phyloP scores from a whole-genome alignment of 2,113 vertebrate species.

The Esox niger region DNA sequence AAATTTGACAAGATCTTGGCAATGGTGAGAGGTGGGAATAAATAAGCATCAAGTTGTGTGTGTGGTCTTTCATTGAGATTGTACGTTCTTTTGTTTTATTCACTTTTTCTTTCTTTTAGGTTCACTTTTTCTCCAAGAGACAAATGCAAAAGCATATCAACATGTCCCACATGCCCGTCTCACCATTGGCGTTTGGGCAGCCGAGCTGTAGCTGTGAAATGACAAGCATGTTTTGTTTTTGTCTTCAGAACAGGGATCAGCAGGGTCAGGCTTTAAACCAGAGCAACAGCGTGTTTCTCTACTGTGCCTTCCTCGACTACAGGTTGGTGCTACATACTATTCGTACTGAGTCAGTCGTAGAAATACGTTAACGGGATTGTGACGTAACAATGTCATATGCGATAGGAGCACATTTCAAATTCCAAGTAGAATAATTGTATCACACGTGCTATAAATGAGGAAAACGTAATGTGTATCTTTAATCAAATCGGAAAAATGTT shows the following conservation, averaged over 20 bases:
- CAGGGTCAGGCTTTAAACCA: constrained; percentile 74
- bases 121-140: no score
- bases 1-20: no score
- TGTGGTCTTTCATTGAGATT: no score
- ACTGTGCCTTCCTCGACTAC: constrained; percentile 93
- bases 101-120: no score
- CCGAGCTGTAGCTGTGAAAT: not conserved
- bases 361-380: not conserved
- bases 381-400: not conserved
- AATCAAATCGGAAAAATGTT: no score
- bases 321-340: constrained; percentile 77
- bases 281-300: constrained; percentile 82
- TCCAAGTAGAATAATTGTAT: constrained; percentile 2
- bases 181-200: not conserved
- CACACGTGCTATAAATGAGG: not conserved
- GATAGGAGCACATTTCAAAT: not conserved
- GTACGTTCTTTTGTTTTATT: no score
- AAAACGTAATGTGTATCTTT: not conserved
- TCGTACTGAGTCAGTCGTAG: not conserved
- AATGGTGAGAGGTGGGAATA: no score
- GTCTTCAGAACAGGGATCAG: constrained; percentile 80
- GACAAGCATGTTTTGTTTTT: constrained; percentile 18
- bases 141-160: no score
- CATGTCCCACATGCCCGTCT: not conserved
- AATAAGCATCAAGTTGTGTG: no score